Percentiles rank a stretch among this genome's conserved stretches.
Evolutionary conservation across 2,113 vertebrate genomes (phyloP).

Genomic region (Ptilonorhynchus violaceus): DNA sequence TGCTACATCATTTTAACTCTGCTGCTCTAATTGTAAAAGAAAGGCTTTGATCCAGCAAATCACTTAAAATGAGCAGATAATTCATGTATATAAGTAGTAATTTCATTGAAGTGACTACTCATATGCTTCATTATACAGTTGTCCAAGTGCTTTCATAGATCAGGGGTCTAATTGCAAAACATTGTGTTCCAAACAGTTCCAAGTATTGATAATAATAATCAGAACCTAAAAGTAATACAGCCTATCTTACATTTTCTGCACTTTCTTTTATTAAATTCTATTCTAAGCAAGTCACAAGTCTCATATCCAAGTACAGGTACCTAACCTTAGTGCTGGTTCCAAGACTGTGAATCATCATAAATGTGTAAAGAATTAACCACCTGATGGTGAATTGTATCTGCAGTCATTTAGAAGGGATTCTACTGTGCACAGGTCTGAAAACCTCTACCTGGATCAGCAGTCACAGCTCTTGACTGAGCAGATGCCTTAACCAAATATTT

Average conservation of each 20-base stretch:
- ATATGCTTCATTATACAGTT: neutral
- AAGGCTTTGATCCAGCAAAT: slow-evolving; percentile 33
- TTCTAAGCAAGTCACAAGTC: neutral
- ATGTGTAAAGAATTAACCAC: neutral
- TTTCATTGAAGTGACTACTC: slow-evolving; percentile 39
- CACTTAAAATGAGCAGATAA: slow-evolving; percentile 37
- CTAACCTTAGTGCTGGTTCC: neutral
- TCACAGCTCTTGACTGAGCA: neutral
- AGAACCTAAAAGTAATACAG: neutral
- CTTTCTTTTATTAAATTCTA: neutral
- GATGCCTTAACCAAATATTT: slow-evolving; percentile 20
- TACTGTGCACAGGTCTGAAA: neutral
- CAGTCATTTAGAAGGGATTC: neutral
- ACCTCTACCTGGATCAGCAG: neutral
- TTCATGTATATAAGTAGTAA: slow-evolving; percentile 23
- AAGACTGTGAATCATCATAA: neutral
- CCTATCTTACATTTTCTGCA: neutral
- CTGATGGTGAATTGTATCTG: neutral
- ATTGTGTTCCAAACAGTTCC: slow-evolving; percentile 13
- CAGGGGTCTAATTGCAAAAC: neutral
- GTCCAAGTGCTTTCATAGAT: neutral
- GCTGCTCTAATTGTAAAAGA: slow-evolving; percentile 10
- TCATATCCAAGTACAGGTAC: neutral
- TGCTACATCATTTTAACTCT: neutral
- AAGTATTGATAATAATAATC: neutral